Base-by-base conservation (phyloP, 2,888 invertebrate species). In the Drosophila greeni region DNA sequence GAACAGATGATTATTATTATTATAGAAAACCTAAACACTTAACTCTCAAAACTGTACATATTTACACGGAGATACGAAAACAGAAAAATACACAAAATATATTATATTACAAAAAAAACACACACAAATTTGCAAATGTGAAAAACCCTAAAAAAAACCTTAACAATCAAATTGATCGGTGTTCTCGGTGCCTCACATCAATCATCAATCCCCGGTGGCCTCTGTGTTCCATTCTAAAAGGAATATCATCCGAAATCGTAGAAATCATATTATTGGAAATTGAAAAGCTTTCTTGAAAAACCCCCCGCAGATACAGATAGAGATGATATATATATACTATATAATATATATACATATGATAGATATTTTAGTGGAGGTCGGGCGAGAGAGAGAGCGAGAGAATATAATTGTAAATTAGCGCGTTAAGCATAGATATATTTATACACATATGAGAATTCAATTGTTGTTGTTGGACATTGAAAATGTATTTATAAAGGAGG, bases 401-500 rank as follows among this genome's bases (percentile, higher is more conserved):
- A 70, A 72, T 65, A 61, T 72, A 67, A 78, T 62, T 80, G 78
- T 80, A 75, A 77, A 77, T 66, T 72, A 77, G 76, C 34, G 65
- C 54, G 62, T 66, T 83, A 77, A 83, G 77, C 69, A 84, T 60
- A 62, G 72, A 75, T 82, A 65, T 79, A 43, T 65, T 65, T 59
- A 70, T 42, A 70, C 40, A 52, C 64, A 52, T 51, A 70, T 71
- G 60, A 70, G 53, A 66, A 66, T 76, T 84, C 85, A 82, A 84
- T 84, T 84, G 78, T 79, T 79, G 83, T 76, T 78, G 78, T 84
- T 82, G 23, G 66, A 82, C 83, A 78, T 78, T 82, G 83, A 76
- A 82, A 84, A 79, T 79, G 83, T 84, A 82, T 80, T 79, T 78
- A 73, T 66, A 51, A 45, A 26, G 18, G 14, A 18, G n/a, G 8